phyloP scores from a whole-genome alignment of 2,797 vertebrate genomes.

The Balearica regulorum region DNA sequence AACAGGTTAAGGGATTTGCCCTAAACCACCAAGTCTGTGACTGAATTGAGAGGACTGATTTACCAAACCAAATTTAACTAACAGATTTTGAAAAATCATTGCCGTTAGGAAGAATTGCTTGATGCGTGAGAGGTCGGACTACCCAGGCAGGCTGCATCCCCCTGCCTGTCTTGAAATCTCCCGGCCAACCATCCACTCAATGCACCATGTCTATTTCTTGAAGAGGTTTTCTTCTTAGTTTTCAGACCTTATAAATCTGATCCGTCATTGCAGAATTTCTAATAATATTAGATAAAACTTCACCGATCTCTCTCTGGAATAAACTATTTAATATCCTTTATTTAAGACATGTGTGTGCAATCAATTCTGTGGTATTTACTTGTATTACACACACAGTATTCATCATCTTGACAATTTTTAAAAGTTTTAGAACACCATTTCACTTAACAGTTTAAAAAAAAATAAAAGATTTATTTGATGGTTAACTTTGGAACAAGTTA shows the following conservation, averaged over 20 bases:
- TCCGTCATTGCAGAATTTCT: constrained; percentile 40
- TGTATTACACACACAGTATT: constrained; percentile 58
- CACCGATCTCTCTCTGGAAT: constrained; percentile 51
- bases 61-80: neutral
- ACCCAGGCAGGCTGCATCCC: neutral
- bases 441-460: constrained; percentile 39
- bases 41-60: neutral
- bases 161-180: neutral
- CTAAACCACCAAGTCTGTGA: neutral
- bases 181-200: neutral
- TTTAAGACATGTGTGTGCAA: constrained; percentile 57
- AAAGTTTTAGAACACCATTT: constrained; percentile 63
- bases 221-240: constrained; percentile 28
- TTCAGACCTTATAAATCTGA: constrained; percentile 56
- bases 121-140: neutral
- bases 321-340: constrained; percentile 59
- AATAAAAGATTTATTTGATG: constrained; percentile 59
- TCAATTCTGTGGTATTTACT: constrained; percentile 62
- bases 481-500: constrained; percentile 65
- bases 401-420: constrained; percentile 67
- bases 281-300: constrained; percentile 57
- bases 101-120: neutral
- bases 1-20: neutral
- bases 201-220: constrained; percentile 3
- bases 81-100: neutral